These are phyloP conservation scores for Alsophila aescularia DNA, from an alignment of 2,888 invertebrate species.

Conservation along the genomic window DNA sequence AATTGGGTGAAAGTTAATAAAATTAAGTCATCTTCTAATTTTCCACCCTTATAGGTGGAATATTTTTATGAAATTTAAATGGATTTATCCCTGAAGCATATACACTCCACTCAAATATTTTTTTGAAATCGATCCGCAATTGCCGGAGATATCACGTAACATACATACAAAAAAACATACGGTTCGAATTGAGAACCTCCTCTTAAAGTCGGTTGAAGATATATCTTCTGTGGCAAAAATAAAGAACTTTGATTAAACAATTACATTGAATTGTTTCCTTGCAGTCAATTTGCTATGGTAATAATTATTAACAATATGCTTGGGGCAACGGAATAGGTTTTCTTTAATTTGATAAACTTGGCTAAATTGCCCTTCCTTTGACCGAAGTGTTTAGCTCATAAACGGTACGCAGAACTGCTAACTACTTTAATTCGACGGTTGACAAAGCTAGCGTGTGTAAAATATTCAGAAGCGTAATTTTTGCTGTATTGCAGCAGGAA, in stretches of 20 bases:
- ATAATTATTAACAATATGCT: slow-evolving; percentile 23
- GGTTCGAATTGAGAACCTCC: too few relatives aligned
- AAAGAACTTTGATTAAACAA: slow-evolving; percentile 68
- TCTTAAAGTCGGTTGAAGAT: too few relatives aligned
- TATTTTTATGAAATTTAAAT: too few relatives aligned
- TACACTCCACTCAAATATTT: too few relatives aligned
- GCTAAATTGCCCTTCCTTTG: slow-evolving; percentile 8
- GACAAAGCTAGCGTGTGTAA: background rate
- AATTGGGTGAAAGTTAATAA: too few relatives aligned
- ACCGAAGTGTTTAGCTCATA: slow-evolving; percentile 6
- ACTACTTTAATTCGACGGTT: slow-evolving; percentile 3
- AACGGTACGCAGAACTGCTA: slow-evolving; percentile 6
- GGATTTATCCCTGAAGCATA: too few relatives aligned
- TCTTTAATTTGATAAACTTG: slow-evolving; percentile 3
- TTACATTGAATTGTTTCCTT: slow-evolving; percentile 63
- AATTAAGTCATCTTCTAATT: too few relatives aligned
- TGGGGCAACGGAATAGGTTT: slow-evolving; percentile 21
- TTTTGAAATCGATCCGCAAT: too few relatives aligned
- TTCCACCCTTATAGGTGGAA: too few relatives aligned
- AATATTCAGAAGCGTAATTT: slow-evolving; percentile 20
- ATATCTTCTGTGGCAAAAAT: slow-evolving; percentile 52
- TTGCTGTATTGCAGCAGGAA: slow-evolving; percentile 11
- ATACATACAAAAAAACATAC: too few relatives aligned
- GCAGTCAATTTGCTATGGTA: slow-evolving; percentile 60
- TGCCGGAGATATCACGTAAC: too few relatives aligned